phyloP scores from a whole-genome alignment of 2,113 vertebrate species.

The Xiphias gladius region DNA sequence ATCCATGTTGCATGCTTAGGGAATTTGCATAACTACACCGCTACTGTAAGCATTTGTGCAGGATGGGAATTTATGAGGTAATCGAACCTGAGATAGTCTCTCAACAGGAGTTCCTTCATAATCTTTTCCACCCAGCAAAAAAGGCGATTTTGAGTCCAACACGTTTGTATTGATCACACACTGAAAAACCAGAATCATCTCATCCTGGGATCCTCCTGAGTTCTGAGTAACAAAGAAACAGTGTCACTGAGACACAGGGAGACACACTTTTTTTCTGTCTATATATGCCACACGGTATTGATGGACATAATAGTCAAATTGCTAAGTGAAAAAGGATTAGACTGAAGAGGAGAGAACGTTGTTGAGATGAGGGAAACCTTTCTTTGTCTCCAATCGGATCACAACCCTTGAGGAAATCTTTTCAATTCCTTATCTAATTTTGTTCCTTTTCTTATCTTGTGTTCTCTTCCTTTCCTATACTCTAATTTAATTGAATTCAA shows the following conservation, averaged over 20 bases:
- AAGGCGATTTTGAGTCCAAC: conserved; percentile 6
- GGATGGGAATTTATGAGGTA: not conserved
- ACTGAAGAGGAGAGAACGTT: conserved; percentile 14
- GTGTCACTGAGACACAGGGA: not conserved
- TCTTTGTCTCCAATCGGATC: conserved; percentile 48
- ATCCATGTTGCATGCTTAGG: not conserved
- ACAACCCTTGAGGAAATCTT: conserved; percentile 51
- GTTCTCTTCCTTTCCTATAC: not conserved
- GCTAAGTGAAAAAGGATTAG: conserved; percentile 40
- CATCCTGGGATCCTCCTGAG: not conserved
- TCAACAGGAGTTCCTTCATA: not conserved
- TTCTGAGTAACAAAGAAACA: conserved; percentile 26
- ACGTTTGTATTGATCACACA: conserved; percentile 46
- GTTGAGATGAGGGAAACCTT: conserved; percentile 32
- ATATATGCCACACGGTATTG: conserved; percentile 34
- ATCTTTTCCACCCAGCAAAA: not conserved
- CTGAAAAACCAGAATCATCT: conserved; percentile 19
- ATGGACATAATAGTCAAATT: conserved; percentile 47
- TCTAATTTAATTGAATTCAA: conserved; percentile 37
- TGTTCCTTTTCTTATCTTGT: conserved; percentile 44
- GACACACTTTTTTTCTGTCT: not conserved
- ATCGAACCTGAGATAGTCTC: not conserved
- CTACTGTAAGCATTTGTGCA: not conserved
- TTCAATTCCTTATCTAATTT: conserved; percentile 60
- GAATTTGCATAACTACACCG: not conserved